phyloP scores from a whole-genome alignment of 1,140 invertebrate genomes.

The Halesus radiatus region DNA sequence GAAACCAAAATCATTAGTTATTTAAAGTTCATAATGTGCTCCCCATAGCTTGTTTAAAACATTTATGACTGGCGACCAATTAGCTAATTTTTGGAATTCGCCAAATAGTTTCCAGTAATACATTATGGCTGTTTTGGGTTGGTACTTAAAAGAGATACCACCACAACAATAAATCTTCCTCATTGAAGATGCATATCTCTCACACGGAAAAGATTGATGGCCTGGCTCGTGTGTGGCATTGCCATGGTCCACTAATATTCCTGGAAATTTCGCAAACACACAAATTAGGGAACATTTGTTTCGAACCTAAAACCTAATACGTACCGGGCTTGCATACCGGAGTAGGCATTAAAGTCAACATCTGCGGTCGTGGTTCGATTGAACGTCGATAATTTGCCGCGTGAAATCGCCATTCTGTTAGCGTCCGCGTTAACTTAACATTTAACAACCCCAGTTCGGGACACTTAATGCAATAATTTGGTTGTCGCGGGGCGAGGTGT shows the following conservation, averaged over 20 bases:
- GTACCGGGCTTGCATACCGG: not conserved
- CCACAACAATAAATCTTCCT: constrained; percentile 31
- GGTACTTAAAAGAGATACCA: constrained; percentile 12
- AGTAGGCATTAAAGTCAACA: constrained; percentile 7
- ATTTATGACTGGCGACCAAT: constrained; percentile 16
- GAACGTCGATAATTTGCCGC: constrained; percentile 40
- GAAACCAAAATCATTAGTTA: no score
- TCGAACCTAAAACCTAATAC: not conserved
- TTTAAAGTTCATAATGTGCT: no score
- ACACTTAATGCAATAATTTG: constrained; percentile 13
- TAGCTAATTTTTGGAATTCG: constrained; percentile 21
- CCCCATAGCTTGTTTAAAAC: not conserved
- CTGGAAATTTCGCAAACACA: constrained; percentile 37
- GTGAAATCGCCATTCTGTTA: constrained; percentile 35
- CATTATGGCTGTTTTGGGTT: not conserved
- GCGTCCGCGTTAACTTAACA: not conserved
- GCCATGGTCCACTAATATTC: constrained; percentile 31
- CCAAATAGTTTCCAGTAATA: constrained; percentile 11
- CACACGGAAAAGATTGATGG: constrained; percentile 32
- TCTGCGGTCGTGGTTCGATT: constrained; percentile 5
- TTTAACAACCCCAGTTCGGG: not conserved
- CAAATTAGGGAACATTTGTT: constrained; percentile 43
- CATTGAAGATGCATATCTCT: constrained; percentile 34
- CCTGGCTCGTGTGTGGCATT: constrained; percentile 15
- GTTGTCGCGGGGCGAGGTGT: not conserved